Conservation (phyloP, 2,113 vertebrate genomes). For the Megaceryle torquata region DNA sequence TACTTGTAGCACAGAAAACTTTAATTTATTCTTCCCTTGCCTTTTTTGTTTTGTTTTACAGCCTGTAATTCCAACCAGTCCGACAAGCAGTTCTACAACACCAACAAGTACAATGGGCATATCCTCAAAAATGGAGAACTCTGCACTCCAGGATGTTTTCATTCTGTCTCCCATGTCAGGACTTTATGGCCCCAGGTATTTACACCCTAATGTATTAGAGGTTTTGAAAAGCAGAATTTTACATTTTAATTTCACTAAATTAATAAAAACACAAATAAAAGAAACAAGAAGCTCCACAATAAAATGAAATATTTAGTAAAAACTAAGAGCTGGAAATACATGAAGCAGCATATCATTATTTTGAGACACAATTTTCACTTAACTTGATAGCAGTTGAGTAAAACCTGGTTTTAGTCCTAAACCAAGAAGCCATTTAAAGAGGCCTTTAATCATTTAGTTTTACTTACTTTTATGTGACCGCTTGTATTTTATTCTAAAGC, state of each 20-base stretch:
- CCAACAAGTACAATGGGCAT: slow-evolving; percentile 83
- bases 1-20: neutral
- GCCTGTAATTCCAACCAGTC: slow-evolving; percentile 81
- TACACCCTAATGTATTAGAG: neutral
- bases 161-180: slow-evolving; percentile 87
- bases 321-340: neutral
- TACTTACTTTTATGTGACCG: neutral
- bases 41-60: slow-evolving; percentile 42
- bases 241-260: neutral
- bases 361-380: neutral
- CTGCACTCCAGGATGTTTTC: slow-evolving; percentile 85
- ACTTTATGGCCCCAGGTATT: slow-evolving; percentile 85
- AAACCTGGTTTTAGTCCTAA: neutral
- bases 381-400: neutral
- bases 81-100: slow-evolving; percentile 83
- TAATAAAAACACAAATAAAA: neutral
- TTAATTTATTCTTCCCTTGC: neutral
- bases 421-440: neutral
- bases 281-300: neutral
- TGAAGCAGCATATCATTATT: neutral
- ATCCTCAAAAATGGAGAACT: slow-evolving; percentile 82
- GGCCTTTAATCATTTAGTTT: neutral
- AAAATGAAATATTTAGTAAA: neutral
- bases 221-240: neutral
- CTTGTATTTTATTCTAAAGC: neutral